Conservation (phyloP, 2,888 invertebrate genomes). For the Mamestra brassicae region DNA sequence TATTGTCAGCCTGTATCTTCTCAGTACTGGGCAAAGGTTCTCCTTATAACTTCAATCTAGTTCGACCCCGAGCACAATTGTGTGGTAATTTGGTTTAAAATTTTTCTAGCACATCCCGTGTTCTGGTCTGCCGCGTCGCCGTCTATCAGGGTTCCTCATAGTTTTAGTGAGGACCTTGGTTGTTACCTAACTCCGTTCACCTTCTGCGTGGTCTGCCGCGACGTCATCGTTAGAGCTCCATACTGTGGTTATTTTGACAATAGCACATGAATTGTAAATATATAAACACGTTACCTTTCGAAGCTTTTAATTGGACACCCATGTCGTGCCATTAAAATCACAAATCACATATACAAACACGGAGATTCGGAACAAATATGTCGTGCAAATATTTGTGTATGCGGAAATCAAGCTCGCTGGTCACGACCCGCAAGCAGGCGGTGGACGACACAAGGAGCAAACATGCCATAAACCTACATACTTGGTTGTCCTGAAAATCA, state of each 20-base stretch:
- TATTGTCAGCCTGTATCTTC: not conserved
- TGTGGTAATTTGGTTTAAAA: too few relatives aligned
- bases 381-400: slow-evolving; percentile 30
- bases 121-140: not conserved
- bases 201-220: too few relatives aligned
- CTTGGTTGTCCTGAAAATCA: not conserved
- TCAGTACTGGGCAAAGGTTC: not conserved
- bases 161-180: too few relatives aligned
- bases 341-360: slow-evolving; percentile 40
- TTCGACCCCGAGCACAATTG: not conserved
- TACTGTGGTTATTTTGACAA: not conserved
- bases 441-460: slow-evolving; percentile 21
- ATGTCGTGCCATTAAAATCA: slow-evolving; percentile 33
- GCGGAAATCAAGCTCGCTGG: slow-evolving; percentile 33
- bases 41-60: too few relatives aligned
- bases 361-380: slow-evolving; percentile 29
- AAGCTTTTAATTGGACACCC: slow-evolving; percentile 15
- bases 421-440: not conserved
- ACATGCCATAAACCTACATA: not conserved
- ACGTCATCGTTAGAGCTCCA: not conserved
- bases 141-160: too few relatives aligned
- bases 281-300: slow-evolving; percentile 8
- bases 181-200: not conserved
- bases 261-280: slow-evolving; percentile 6
- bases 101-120: too few relatives aligned